Evolutionary conservation across 2,797 vertebrate species (phyloP), one percentile per base, ranked within the genome.

Genomic region (Okamejei kenojei): DNA sequence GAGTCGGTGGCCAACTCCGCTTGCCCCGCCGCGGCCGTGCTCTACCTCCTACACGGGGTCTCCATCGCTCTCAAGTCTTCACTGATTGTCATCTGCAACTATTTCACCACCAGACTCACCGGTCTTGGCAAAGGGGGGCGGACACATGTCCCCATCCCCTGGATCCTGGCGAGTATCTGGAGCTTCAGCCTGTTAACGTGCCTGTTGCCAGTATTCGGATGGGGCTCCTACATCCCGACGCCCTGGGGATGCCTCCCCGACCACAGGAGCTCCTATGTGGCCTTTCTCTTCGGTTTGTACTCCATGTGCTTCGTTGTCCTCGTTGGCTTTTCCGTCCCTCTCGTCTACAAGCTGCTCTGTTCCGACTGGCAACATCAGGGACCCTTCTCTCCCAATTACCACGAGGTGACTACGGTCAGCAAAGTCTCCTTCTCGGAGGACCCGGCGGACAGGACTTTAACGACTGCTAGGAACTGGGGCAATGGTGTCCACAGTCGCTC

Each of bases 61-160:
- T 98, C 98, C 0, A 98, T 97, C 96, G 98, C 98, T 94, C 96
- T 99, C 95, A 99, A 99, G 94, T 97, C 98, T 61, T 97, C 97
- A 7, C 96, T 99, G 0, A 96, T 99, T 54, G 97, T 98, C 94
- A 97, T 95, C 8, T 98, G 99, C 94, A 98, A 98, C 96, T 99
- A 99, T 94, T 98, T 97, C 95, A 96, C 96, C 21, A 95, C 97
- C 94, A 97, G 93, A 94, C 94, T 95, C 95, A 35, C 95, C 58
- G 93, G 96, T 96, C 93, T 96, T 95, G 95, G 95, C 95, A 54
- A 96, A 95, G 38, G 95, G 95, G 11, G 95, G 95, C 90, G 94
- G 95, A 68, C 94, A 93, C 8, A 32, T 7, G 8, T n/a, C 21
- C 26, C 90, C 19, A 95, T 97, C 94, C 94, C 96, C 0, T 97